Evolutionary conservation across 2,113 vertebrate species (phyloP).

Genomic region (Zapus hudsonius): DNA sequence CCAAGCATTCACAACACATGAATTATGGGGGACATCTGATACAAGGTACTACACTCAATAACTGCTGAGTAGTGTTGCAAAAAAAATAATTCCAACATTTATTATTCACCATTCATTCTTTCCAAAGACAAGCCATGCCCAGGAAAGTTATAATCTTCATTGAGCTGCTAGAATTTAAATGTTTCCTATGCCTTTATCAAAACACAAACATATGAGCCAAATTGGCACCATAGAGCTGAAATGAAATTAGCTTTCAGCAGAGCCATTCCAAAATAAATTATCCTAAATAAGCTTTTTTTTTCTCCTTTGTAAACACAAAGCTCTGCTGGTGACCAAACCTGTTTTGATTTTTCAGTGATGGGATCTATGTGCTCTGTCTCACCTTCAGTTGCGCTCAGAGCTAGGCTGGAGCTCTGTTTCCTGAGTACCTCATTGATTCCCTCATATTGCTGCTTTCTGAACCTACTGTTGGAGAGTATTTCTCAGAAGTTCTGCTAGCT

Average conservation of each 20-base stretch:
- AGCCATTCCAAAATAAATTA: constrained; percentile 60
- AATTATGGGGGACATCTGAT: too few relatives aligned
- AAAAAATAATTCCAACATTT: too few relatives aligned
- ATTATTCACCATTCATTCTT: not conserved
- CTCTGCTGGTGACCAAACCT: not conserved
- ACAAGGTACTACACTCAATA: too few relatives aligned
- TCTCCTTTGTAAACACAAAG: not conserved
- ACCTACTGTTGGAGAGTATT: not conserved
- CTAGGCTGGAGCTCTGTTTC: not conserved
- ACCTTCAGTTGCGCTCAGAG: not conserved
- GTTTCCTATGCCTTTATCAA: constrained; percentile 46
- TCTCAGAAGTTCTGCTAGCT: not conserved
- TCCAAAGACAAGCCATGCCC: constrained; percentile 5
- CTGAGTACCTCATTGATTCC: not conserved
- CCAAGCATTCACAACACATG: too few relatives aligned
- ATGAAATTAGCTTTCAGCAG: constrained; percentile 52
- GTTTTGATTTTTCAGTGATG: not conserved
- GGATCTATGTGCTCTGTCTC: not conserved
- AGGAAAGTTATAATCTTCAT: constrained; percentile 38
- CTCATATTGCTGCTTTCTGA: not conserved
- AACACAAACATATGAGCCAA: constrained; percentile 42
- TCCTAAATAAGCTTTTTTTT: not conserved
- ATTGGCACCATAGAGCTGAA: constrained; percentile 22
- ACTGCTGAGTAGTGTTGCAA: too few relatives aligned
- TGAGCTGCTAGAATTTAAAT: constrained; percentile 39